Evolutionary conservation across 2,797 vertebrate species (phyloP).

Genomic region (Pangasius sanitwongsei): DNA sequence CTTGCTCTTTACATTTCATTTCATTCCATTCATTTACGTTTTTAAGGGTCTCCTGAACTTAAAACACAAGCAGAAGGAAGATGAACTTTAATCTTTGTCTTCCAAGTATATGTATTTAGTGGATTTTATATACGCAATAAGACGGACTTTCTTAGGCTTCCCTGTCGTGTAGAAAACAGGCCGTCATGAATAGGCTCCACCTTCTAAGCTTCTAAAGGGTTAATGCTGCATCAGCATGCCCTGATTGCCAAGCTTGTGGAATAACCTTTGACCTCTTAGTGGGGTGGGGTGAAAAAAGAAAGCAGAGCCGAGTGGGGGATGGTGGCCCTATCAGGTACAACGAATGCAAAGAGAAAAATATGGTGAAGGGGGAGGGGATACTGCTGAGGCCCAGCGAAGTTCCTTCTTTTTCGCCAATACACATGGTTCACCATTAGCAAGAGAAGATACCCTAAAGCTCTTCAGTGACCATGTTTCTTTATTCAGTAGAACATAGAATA

Average conservation of each 20-base stretch:
- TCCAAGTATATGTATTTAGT: no score
- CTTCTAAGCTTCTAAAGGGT: slow-evolving; percentile 41
- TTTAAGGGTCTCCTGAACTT: neutral
- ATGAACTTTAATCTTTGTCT: neutral
- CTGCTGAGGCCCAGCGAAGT: slow-evolving; percentile 39
- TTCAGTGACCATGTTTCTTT: neutral
- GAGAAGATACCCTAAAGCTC: neutral
- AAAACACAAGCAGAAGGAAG: neutral
- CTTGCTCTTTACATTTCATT: neutral
- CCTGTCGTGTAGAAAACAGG: neutral
- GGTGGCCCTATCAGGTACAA: slow-evolving; percentile 54
- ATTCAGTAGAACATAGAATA: no score
- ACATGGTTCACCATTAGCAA: neutral
- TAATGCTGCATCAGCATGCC: slow-evolving; percentile 59
- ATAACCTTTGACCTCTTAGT: slow-evolving; percentile 62
- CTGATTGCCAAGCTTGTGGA: slow-evolving; percentile 53
- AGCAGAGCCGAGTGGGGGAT: slow-evolving; percentile 38
- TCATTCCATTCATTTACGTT: neutral
- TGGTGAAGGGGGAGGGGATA: slow-evolving; percentile 37
- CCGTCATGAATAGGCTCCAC: neutral
- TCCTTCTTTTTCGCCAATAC: slow-evolving; percentile 39
- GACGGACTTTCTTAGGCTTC: neutral
- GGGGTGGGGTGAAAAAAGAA: slow-evolving; percentile 45
- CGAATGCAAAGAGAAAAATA: slow-evolving; percentile 34
- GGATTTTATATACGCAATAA: neutral